These are phyloP conservation scores for Dicaeum eximium DNA, from an alignment of 2,113 vertebrate genomes.

Conservation along the genomic window DNA sequence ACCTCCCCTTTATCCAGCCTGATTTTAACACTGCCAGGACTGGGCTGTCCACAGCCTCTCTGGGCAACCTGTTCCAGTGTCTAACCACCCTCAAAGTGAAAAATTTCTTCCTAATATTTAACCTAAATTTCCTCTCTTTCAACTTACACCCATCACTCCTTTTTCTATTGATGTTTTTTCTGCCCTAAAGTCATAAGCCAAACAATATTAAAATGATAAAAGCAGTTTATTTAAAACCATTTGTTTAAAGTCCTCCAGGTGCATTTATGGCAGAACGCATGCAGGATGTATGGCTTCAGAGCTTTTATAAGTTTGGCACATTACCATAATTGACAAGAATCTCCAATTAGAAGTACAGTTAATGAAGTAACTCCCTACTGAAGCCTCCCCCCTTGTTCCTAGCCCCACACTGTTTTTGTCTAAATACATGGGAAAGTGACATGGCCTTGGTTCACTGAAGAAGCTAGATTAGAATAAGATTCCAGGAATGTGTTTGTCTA, in stretches of 20 bases:
- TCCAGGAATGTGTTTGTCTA: not conserved
- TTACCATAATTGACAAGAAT: not conserved
- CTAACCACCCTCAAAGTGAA: not conserved
- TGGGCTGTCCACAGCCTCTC: not conserved
- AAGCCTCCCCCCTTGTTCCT: not conserved
- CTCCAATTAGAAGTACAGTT: not conserved
- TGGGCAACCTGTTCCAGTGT: not conserved
- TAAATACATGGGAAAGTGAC: not conserved
- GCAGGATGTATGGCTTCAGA: rapidly evolving
- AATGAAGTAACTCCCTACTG: not conserved
- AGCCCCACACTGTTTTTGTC: not conserved
- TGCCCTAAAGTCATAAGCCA: not conserved
- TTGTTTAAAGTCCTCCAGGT: not conserved
- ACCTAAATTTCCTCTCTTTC: not conserved
- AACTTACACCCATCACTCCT: not conserved
- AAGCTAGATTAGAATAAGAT: not conserved
- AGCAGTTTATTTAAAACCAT: rapidly evolving
- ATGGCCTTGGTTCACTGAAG: not conserved
- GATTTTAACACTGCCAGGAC: not conserved
- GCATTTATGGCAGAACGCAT: not conserved
- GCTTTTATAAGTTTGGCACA: not conserved
- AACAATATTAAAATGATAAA: not conserved
- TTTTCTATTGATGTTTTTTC: not conserved
- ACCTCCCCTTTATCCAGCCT: not conserved
- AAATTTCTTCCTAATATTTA: not conserved